Evolutionary conservation across 2,797 vertebrate genomes (phyloP).

Genomic region (Psittacula derbiana): DNA sequence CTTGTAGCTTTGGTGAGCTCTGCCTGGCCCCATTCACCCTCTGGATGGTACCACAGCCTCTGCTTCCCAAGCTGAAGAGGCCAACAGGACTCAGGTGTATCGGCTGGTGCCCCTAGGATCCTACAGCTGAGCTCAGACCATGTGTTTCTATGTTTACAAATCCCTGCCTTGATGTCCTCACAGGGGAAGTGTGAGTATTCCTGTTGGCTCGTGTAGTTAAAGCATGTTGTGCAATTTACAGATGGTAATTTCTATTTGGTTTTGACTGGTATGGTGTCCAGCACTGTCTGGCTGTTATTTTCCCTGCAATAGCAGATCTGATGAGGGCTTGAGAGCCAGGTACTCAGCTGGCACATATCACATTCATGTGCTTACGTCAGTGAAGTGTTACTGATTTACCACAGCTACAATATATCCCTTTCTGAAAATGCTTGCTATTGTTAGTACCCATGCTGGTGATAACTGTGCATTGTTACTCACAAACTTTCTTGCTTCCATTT

Average conservation of each 20-base stretch:
- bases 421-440: not conserved
- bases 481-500: not conserved
- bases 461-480: not conserved
- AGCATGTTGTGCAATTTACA: not conserved
- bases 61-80: not conserved
- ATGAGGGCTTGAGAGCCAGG: not conserved
- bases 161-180: not conserved
- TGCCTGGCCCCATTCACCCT: not conserved
- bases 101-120: not conserved
- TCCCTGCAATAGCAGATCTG: not conserved
- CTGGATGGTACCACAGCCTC: not conserved
- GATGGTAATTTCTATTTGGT: not conserved
- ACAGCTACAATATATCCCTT: not conserved
- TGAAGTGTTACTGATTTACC: not conserved
- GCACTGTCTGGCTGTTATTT: not conserved
- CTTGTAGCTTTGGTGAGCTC: not conserved
- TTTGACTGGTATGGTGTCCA: not conserved
- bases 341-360: not conserved
- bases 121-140: not conserved
- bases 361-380: not conserved
- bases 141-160: not conserved
- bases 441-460: not conserved
- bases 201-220: not conserved
- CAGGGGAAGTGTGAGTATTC: not conserved
- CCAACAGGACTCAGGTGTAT: accelerated